phyloP scores from a whole-genome alignment of 1,140 invertebrate species.

The Nymphalis io region DNA sequence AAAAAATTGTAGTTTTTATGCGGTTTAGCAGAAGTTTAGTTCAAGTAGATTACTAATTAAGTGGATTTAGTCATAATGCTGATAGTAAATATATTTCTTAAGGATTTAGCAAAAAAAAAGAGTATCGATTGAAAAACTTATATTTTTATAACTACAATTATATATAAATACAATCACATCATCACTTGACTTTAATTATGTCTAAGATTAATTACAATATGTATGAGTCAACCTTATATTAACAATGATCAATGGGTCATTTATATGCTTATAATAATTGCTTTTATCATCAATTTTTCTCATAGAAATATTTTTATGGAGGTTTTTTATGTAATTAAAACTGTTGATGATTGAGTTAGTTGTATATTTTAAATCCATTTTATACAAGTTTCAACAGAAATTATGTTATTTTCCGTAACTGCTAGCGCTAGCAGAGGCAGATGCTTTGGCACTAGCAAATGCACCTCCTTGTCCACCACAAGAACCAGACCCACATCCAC shows the following conservation, averaged over 20 bases:
- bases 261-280: neutral
- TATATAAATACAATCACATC: constrained; percentile 18
- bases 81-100: neutral
- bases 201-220: neutral
- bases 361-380: neutral
- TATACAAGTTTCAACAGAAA: neutral
- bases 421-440: constrained; percentile 52
- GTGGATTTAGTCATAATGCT: too few relatives aligned
- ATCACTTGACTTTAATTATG: constrained; percentile 22
- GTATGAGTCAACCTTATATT: neutral
- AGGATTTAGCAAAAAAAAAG: neutral
- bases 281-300: neutral
- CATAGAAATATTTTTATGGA: neutral
- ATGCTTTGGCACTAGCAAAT: constrained; percentile 53
- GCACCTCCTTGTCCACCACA: constrained; percentile 46
- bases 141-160: constrained; percentile 24
- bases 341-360: neutral
- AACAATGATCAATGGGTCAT: neutral
- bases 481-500: constrained; percentile 38
- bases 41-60: too few relatives aligned
- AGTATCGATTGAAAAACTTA: constrained; percentile 12
- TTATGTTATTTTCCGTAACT: constrained; percentile 53
- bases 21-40: too few relatives aligned
- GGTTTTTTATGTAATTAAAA: neutral
- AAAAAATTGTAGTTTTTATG: too few relatives aligned